Evolutionary conservation across 2,797 vertebrate species (phyloP), one percentile per base, ranked within the genome.

Genomic region (Protosalanx chinensis): DNA sequence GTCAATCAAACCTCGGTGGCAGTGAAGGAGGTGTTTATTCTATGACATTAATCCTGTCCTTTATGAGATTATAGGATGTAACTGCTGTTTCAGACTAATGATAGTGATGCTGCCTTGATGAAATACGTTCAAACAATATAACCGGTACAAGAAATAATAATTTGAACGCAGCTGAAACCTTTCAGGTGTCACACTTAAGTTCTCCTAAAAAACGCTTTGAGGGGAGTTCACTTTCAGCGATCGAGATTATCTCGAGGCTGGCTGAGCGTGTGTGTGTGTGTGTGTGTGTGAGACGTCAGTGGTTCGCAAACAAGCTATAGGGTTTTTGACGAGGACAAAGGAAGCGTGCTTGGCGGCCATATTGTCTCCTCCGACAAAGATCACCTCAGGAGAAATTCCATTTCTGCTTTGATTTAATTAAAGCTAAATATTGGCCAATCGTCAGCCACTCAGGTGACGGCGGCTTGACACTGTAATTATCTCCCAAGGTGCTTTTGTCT

Each of bases 351-450:
- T 87, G 81, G 84, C 80, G 82, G 84, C 84, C 84, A 86, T 88
- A 88, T 90, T 89, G 86, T 89, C 6, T 84, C 91, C 90, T 87
- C 84, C 86, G 87, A 89, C 86, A 87, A 83, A 82, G 85, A 88
- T 91, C 88, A 90, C n/a, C 90, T 91, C 89, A 79, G 83, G 90
- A 93, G 92, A 92, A 93, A 93, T 93, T 91, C 91, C 90, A 90
- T 92, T 93, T 90, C 87, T 91, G 86, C 88, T 92, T 92, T 93
- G 91, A 94, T 93, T 93, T 93, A 93, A 93, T 93, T 92, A 93
- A 92, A 91, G 89, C 90, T 92, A 92, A 92, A 92, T 92, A 91
- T 92, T 93, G 91, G 91, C 89, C 91, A 91, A 90, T 93, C 83
- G 84, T 91, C 90, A 91, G 82, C 79, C 82, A 86, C 89, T 88